Percentiles rank a stretch among this genome's conserved stretches.
phyloP scores from a whole-genome alignment of 1,140 invertebrate genomes.

The Zaprionus camerounensis region DNA sequence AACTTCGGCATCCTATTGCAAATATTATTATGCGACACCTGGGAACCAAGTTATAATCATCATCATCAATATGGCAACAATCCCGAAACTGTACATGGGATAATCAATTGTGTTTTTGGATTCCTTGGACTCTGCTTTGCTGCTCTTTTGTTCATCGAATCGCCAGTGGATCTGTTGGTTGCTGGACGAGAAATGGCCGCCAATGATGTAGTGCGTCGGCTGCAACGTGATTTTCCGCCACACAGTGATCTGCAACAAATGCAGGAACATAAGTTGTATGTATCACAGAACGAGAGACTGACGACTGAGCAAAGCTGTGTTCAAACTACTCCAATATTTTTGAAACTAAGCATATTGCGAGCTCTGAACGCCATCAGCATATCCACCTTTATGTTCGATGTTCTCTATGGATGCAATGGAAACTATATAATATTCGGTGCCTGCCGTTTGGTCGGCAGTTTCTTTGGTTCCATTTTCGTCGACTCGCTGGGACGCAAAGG shows the following conservation, averaged over 20 bases:
- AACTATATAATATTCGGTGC: constrained; percentile 25
- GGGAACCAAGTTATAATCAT: background rate
- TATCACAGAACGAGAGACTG: constrained; percentile 48
- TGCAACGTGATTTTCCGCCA: constrained; percentile 36
- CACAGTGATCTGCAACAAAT: constrained; percentile 36
- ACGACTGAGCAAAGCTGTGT: constrained; percentile 23
- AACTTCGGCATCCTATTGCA: constrained; percentile 53
- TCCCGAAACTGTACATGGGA: constrained; percentile 46
- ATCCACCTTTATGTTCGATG: constrained; percentile 11
- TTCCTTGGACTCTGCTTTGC: constrained; percentile 36
- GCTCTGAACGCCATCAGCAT: constrained; percentile 54
- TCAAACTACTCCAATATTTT: constrained; percentile 40
- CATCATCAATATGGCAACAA: background rate
- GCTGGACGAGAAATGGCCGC: constrained; percentile 50
- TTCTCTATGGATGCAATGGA: background rate
- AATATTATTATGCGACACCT: constrained; percentile 3
- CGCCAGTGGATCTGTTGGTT: constrained; percentile 48
- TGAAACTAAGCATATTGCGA: constrained; percentile 38
- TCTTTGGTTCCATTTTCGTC: constrained; percentile 3
- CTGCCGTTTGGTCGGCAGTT: constrained; percentile 36
- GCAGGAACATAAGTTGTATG: constrained; percentile 60
- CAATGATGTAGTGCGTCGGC: constrained; percentile 50
- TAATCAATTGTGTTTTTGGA: constrained; percentile 41
- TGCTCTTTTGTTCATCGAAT: constrained; percentile 44
- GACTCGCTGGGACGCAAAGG: constrained; percentile 61